phyloP scores from a whole-genome alignment of 2,888 invertebrate species.

The Platycnemis pennipes region DNA sequence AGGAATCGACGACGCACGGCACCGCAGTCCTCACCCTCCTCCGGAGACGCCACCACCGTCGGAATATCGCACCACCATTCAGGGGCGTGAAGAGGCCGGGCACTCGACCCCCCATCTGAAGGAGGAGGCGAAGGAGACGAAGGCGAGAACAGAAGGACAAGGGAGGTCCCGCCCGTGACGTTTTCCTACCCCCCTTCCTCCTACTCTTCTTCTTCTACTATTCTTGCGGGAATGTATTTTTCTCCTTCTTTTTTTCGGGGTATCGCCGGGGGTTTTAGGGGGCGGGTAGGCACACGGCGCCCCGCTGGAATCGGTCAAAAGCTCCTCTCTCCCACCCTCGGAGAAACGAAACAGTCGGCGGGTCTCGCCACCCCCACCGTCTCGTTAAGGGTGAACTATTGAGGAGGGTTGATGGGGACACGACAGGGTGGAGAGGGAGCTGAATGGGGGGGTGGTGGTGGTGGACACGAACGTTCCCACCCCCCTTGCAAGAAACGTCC shows the following conservation, averaged over 20 bases:
- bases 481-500: not conserved
- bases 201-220: too few species aligned
- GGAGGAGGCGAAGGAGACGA: too few species aligned
- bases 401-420: too few species aligned
- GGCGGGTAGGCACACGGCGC: not conserved
- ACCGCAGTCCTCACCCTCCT: constrained; percentile 63
- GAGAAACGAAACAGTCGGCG: not conserved
- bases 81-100: constrained; percentile 13
- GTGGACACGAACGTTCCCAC: not conserved
- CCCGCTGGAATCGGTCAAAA: not conserved
- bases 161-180: not conserved
- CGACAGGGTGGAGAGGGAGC: not conserved
- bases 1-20: constrained; percentile 15
- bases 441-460: not conserved
- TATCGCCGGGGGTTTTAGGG: not conserved
- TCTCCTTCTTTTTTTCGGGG: too few species aligned
- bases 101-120: constrained; percentile 51
- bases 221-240: too few species aligned
- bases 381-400: constrained; percentile 5
- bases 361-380: not conserved
- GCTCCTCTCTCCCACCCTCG: not conserved
- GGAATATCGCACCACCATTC: constrained; percentile 53
- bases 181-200: too few species aligned
- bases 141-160: not conserved
- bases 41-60: constrained; percentile 67